Base-by-base conservation (phyloP, 2,888 invertebrate species). In the Cheilosia urbana region DNA sequence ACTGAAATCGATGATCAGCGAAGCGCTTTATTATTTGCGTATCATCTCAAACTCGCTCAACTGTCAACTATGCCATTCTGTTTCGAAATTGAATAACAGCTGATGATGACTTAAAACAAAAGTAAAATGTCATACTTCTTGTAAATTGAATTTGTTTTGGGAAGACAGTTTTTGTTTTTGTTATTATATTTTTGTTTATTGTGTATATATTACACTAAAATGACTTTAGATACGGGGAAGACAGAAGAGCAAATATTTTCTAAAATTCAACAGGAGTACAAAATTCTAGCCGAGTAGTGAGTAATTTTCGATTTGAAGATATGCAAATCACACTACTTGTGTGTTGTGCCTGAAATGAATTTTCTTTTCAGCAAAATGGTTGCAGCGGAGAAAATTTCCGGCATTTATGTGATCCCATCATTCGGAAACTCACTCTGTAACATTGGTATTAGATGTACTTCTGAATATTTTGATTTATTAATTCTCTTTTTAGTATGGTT, bases 351-450 rank as follows among this genome's bases (percentile, higher is more conserved):
- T 30, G 9, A 47, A 47, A 19, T 19, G 17, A 47, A 19, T 9
- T 47, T 19, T 0, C 17, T 9, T 47, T 47, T 65, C 91, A 97
- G 97, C 91, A 96, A 97, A 92, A 96, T 96, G 94, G 92, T 97
- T 87, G 95, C 96, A 90, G 96, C 95, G 66, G 97, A 98, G 93
- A 96, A 96, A 91, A 93, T 98, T 88, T 95, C 96, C 89, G 98
- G 98, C 63, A 94, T 98, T 79, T 98, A 98, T 93, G 97, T 98
- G 19, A 97, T 98, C 92, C 98, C 98, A 76, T 97, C 98, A 58
- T 95, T 95, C 90, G 95, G 95, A 89, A 96, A 95, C 90, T 95
- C 96, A 66, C 94, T 97, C 89, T 90, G 97, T 97, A 94, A 95
- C 2, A 17, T 4, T 5, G 11, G 3, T 9, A 30, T n/a, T 9